Percentiles rank a stretch among this genome's conserved stretches.
These are phyloP conservation scores for Mobula hypostoma DNA, from an alignment of 2,113 vertebrate species.

Conservation along the genomic window DNA sequence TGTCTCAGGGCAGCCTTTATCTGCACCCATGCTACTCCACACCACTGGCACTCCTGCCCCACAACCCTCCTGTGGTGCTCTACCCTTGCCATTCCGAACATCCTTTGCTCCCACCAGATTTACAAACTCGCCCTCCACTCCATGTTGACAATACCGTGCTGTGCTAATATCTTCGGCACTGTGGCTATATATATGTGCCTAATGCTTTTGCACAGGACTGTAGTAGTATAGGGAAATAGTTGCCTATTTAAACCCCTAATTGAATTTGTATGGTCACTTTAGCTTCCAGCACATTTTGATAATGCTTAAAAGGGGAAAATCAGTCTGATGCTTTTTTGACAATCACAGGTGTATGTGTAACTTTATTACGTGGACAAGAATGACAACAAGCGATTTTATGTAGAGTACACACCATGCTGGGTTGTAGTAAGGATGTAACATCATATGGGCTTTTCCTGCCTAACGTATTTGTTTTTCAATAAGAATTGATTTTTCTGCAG, in stretches of 20 bases:
- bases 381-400: not conserved
- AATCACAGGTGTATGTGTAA: not conserved
- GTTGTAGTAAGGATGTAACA: not conserved
- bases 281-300: not conserved
- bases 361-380: not conserved
- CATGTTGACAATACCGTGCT: too few relatives aligned
- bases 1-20: too few relatives aligned
- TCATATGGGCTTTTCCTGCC: not conserved
- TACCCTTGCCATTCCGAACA: too few relatives aligned
- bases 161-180: too few relatives aligned
- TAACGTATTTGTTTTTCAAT: not conserved
- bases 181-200: too few relatives aligned
- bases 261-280: not conserved
- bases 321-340: not conserved
- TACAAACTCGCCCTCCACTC: too few relatives aligned
- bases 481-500: not conserved
- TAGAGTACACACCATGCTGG: not conserved
- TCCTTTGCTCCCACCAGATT: too few relatives aligned
- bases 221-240: not conserved
- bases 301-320: not conserved
- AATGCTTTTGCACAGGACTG: too few relatives aligned
- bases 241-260: not conserved
- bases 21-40: too few relatives aligned
- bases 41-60: too few relatives aligned
- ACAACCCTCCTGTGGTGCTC: too few relatives aligned